Evolutionary conservation across 2,113 vertebrate genomes (phyloP).

Genomic region (Mastomys natalensis): DNA sequence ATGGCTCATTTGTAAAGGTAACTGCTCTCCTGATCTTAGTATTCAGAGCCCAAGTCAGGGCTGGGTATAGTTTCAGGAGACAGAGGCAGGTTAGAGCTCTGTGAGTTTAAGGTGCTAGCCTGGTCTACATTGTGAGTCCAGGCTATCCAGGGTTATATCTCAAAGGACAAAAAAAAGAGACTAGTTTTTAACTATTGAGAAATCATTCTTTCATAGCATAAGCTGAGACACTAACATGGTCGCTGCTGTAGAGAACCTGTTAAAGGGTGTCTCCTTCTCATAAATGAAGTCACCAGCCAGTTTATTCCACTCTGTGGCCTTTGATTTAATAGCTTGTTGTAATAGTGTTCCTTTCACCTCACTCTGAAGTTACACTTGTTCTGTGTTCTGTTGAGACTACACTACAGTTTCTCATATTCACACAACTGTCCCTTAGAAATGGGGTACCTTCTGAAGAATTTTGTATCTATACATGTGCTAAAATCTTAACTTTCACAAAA

Average conservation of each 20-base stretch:
- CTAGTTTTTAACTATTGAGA: background rate
- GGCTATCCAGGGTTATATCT: background rate
- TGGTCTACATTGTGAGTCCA: background rate
- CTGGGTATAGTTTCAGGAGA: background rate
- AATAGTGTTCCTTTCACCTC: background rate
- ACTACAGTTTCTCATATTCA: background rate
- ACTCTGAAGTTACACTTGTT: conserved; percentile 1
- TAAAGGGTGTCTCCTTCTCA: background rate
- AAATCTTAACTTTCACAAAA: background rate
- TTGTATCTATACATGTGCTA: background rate
- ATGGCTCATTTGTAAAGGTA: background rate
- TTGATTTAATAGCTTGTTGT: conserved; percentile 7
- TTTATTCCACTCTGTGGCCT: conserved; percentile 19
- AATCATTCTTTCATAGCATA: background rate
- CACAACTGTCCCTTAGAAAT: background rate
- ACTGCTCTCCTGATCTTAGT: background rate
- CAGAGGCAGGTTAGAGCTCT: background rate
- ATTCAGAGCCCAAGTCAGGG: background rate
- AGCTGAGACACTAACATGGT: background rate
- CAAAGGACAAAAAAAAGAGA: background rate
- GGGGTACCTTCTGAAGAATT: background rate
- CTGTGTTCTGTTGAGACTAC: background rate
- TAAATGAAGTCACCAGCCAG: background rate
- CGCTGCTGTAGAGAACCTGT: background rate
- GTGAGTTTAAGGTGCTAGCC: background rate